phyloP scores from a whole-genome alignment of 1,140 invertebrate species.

The Bombus polaris region DNA sequence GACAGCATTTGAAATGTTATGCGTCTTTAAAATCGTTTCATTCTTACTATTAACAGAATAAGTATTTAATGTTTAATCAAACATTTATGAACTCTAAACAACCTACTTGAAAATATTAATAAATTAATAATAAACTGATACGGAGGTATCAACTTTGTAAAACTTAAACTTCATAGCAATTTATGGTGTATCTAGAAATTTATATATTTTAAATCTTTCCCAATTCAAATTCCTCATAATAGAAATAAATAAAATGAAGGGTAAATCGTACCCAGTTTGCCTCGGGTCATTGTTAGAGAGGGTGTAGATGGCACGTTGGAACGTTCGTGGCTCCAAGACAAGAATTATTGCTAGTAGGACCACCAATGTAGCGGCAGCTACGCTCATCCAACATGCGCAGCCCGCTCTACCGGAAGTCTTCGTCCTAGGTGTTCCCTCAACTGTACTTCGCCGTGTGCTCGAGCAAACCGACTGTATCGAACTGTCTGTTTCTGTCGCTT shows the following conservation, averaged over 20 bases:
- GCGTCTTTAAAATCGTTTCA: too few relatives aligned
- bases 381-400: conserved; percentile 77
- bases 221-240: not conserved
- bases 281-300: conserved; percentile 78
- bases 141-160: too few relatives aligned
- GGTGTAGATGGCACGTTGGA: conserved; percentile 73
- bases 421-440: conserved; percentile 74
- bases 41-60: not conserved
- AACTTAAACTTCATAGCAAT: not conserved
- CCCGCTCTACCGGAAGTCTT: conserved; percentile 74
- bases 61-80: not conserved
- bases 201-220: not conserved
- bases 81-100: not conserved
- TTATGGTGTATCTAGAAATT: not conserved
- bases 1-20: too few relatives aligned
- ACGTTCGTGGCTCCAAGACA: conserved; percentile 78
- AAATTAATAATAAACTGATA: not conserved
- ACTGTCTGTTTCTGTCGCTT: conserved; percentile 74
- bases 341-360: conserved; percentile 78
- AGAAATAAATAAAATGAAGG: conserved; percentile 70
- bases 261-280: conserved; percentile 79
- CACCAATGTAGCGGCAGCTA: conserved; percentile 74
- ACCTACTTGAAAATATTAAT: too few relatives aligned
- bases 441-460: conserved; percentile 69
- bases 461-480: conserved; percentile 73